Evolutionary conservation across 2,113 vertebrate genomes (phyloP).

Genomic region (Petaurus breviceps): DNA sequence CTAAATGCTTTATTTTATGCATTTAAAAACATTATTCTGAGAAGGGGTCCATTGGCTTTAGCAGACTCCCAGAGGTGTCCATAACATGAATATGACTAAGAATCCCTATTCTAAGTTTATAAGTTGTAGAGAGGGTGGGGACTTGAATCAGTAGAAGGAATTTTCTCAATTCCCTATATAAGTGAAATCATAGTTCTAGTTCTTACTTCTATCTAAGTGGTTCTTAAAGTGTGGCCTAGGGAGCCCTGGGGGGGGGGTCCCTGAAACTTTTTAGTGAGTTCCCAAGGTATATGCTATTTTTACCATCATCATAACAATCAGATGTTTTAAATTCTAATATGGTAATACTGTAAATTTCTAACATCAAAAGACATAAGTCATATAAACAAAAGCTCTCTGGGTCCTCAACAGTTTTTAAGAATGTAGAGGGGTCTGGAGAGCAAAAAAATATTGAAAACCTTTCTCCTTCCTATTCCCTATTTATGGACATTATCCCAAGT

Average conservation of each 20-base stretch:
- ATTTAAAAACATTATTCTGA: neutral
- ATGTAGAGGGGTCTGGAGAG: neutral
- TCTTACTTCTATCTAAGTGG: neutral
- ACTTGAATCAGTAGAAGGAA: neutral
- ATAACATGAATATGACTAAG: neutral
- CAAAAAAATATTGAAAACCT: neutral
- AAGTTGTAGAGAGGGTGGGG: neutral
- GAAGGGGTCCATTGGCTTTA: neutral
- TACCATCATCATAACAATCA: neutral
- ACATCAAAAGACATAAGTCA: neutral
- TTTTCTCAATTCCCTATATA: neutral
- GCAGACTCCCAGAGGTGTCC: no score
- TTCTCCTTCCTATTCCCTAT: neutral
- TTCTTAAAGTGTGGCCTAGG: neutral
- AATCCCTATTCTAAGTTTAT: neutral
- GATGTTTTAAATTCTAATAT: neutral
- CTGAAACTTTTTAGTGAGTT: neutral
- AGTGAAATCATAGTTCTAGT: neutral
- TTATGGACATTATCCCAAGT: neutral
- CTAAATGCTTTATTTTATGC: neutral
- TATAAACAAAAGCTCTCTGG: neutral
- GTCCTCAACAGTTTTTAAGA: neutral
- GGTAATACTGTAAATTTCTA: neutral
- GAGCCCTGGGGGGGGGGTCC: neutral
- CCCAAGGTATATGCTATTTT: neutral